Evolutionary conservation across 1,140 invertebrate genomes (phyloP).

Genomic region (Araneus ventricosus): DNA sequence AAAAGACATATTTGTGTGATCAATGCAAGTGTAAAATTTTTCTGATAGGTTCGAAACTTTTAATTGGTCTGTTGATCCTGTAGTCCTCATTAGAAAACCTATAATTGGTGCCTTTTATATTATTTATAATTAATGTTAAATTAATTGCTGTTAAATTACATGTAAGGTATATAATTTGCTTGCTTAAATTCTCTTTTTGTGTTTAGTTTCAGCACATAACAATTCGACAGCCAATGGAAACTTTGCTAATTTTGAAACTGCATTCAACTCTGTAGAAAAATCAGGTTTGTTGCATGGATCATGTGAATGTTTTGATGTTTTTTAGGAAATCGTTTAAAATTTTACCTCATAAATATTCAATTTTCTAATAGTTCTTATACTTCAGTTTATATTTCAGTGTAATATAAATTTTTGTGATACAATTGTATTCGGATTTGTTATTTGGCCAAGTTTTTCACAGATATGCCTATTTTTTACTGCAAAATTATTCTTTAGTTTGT

Average conservation of each 20-base stretch:
- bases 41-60: neutral
- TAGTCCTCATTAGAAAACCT: neutral
- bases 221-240: conserved; percentile 77
- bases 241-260: conserved; percentile 79
- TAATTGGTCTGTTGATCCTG: neutral
- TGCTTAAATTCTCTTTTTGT: neutral
- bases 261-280: conserved; percentile 74
- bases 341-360: no score
- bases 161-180: neutral
- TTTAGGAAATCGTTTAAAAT: neutral
- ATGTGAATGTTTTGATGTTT: neutral
- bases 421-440: no score
- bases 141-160: neutral
- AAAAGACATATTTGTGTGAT: no score
- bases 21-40: no score
- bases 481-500: no score
- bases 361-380: no score
- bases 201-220: conserved; percentile 56
- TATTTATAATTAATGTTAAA: no score
- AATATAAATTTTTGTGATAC: no score
- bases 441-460: no score
- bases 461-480: no score
- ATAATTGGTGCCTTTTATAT: neutral
- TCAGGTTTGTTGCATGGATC: conserved; percentile 62
- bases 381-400: no score